Base-by-base conservation (phyloP, 2,888 invertebrate genomes). In the Slavum lentiscoides region DNA sequence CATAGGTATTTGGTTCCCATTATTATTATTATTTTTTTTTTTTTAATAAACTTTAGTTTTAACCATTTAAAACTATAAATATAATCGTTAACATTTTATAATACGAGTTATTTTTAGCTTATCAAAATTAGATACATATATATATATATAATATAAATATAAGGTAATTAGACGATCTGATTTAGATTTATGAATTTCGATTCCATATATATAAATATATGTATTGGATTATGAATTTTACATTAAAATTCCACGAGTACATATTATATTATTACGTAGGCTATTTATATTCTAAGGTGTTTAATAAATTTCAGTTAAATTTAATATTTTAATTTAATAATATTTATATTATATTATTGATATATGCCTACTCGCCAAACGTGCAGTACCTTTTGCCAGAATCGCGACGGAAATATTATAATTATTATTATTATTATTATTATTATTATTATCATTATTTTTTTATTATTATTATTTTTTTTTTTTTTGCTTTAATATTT, bases 1-100 rank as follows among this genome's bases (percentile, higher is more conserved):
- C 23, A 76, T 68, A 68, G 76, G 76, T 68, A 59, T 76, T 76
- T 76, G 68, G 76, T 76, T 68, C 59, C 68, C 30, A 30, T 30
- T 30, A 30, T 30, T 30, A 30, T 30, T 30, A 30, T 30, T 30
- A 2, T 30, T 30, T 30, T 30, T 30, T 30, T 30, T 30, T 30
- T 4, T 30, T 4, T 66, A 17, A 67, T 55, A 37, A 17, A 59
- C 58, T 58, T 17, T 68, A 43, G 43, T 43, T 43, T 9, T 30
- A 30, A 30, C 4, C 43, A 9, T 23, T 74, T 66, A 74, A 58
- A 58, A 66, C 17, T 74, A 53, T 37, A 66, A 30, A 30, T 30
- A 58, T 5, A 0, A 74, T 66, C 66, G 64, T 66, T 74, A 21
- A 74, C 17, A 37, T 74, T 66, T 66, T n/a, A 66, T 66, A 74